Evolutionary conservation across 2,888 invertebrate genomes (phyloP).

Genomic region (Tolmerus cingulatus): DNA sequence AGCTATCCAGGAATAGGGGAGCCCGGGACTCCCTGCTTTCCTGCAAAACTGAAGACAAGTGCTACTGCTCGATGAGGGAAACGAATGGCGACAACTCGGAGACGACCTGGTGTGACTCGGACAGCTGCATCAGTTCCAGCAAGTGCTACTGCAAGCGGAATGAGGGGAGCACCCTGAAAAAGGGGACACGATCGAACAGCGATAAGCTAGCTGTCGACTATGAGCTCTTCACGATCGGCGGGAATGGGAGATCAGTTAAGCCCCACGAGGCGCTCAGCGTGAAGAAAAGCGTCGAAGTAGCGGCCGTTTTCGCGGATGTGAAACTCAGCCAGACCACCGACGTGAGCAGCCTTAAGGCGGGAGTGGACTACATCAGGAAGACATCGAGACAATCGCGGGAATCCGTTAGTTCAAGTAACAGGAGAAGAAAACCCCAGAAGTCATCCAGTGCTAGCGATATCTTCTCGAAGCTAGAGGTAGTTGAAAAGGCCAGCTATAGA

Average conservation of each 20-base stretch:
- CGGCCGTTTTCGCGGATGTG: conserved; percentile 82
- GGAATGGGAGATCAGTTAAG: conserved; percentile 65
- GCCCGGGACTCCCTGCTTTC: conserved; percentile 60
- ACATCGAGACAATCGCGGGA: conserved; percentile 19
- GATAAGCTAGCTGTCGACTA: conserved; percentile 80
- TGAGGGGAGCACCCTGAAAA: background rate
- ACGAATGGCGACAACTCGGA: conserved; percentile 61
- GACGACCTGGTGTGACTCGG: conserved; percentile 76
- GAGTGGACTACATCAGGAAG: background rate
- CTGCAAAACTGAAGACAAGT: conserved; percentile 68
- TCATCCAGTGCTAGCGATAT: conserved; percentile 60
- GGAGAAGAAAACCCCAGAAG: conserved; percentile 52
- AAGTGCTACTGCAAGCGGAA: conserved; percentile 79
- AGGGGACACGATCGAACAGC: conserved; percentile 58
- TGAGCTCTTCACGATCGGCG: conserved; percentile 70
- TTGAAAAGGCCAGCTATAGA: conserved; percentile 52
- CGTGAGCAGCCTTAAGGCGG: conserved; percentile 65
- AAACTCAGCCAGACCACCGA: conserved; percentile 76
- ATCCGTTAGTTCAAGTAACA: background rate
- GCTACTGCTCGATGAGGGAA: conserved; percentile 71
- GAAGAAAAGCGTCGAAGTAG: conserved; percentile 89
- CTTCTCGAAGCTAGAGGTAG: conserved; percentile 57
- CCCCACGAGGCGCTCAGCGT: conserved; percentile 79
- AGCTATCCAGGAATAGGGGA: conserved; percentile 47
- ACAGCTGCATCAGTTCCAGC: conserved; percentile 86